phyloP scores from a whole-genome alignment of 2,113 vertebrate species.

The Microtus oregoni region DNA sequence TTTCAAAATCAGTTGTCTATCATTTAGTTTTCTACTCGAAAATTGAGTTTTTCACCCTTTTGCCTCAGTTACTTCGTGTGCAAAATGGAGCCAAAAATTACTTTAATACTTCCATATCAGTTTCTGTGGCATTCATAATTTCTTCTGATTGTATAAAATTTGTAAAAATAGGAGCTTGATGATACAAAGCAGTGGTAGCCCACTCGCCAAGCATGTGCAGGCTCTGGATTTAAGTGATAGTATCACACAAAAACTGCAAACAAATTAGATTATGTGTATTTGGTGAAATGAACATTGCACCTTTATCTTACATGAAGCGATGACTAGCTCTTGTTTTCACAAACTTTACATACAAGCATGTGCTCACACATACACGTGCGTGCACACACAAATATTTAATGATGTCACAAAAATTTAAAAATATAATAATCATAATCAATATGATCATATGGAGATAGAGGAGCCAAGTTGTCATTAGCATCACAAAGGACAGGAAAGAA shows the following conservation, averaged over 20 bases:
- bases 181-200: not conserved
- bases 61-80: not conserved
- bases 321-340: not conserved
- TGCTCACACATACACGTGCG: fast-evolving
- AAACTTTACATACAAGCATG: not conserved
- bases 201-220: too few relatives aligned
- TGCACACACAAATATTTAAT: not conserved
- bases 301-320: not conserved
- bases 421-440: not conserved
- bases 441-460: not conserved
- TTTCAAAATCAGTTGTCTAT: not conserved
- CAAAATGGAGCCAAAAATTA: not conserved
- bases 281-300: not conserved
- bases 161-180: not conserved
- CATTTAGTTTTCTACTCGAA: not conserved
- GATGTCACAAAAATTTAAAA: not conserved
- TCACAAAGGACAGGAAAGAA: not conserved
- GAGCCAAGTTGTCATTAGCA: not conserved
- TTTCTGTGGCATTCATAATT: not conserved
- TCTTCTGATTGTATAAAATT: not conserved
- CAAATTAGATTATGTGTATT: conserved; percentile 13
- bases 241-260: not conserved
- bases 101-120: not conserved
- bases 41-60: not conserved
- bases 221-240: not conserved